A percentile compares a stretch with the other conserved stretches of the same genome.
Conservation (phyloP, 2,113 vertebrate species). For the Lonchura striata region DNA sequence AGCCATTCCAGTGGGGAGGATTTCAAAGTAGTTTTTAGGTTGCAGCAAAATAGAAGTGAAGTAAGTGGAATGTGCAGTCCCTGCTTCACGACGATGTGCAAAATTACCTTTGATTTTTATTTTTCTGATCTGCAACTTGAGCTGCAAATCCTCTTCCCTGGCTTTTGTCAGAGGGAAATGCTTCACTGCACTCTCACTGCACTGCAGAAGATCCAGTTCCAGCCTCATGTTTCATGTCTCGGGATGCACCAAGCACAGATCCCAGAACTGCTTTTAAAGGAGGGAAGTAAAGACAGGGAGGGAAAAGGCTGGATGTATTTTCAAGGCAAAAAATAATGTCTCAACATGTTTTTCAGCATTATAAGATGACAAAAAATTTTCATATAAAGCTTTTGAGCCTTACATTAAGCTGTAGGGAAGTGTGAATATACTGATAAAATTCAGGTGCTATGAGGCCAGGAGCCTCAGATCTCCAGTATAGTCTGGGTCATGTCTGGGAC, state of each 20-base stretch:
- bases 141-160: neutral
- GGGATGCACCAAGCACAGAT: neutral
- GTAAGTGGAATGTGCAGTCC: neutral
- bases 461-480: neutral
- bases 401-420: neutral
- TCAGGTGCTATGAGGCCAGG: neutral
- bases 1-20: neutral
- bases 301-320: neutral
- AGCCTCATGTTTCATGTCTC: neutral
- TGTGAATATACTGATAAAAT: neutral
- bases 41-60: neutral
- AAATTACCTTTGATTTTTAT: neutral
- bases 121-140: neutral
- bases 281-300: neutral
- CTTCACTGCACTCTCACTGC: neutral
- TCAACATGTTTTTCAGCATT: neutral
- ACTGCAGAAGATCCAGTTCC: neutral
- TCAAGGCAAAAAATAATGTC: neutral
- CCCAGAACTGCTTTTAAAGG: neutral
- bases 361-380: neutral
- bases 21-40: conserved; percentile 2
- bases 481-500: neutral
- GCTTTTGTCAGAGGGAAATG: neutral
- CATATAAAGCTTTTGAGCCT: neutral
- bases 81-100: neutral